These are phyloP conservation scores for Papilio gigon DNA, from an alignment of 2,888 invertebrate species.

Conservation along the genomic window DNA sequence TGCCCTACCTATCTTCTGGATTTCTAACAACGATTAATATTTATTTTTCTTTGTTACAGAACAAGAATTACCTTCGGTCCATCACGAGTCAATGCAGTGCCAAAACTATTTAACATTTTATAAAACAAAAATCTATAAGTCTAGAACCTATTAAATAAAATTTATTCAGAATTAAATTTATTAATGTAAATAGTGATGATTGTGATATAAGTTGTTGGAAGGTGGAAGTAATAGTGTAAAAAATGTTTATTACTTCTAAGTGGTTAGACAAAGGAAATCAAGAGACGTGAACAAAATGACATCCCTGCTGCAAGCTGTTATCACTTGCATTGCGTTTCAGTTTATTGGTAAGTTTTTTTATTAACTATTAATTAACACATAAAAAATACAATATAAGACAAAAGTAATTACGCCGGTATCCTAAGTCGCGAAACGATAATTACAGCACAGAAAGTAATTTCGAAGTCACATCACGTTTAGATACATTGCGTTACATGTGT, in stretches of 20 bases:
- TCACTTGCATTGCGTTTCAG: slow-evolving; percentile 62
- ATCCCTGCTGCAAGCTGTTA: slow-evolving; percentile 54
- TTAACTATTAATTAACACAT: too few relatives aligned
- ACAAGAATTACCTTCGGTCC: too few relatives aligned
- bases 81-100: slow-evolving; percentile 4
- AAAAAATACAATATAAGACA: too few relatives aligned
- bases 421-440: too few relatives aligned
- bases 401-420: too few relatives aligned
- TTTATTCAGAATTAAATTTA: neutral
- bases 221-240: slow-evolving; percentile 20
- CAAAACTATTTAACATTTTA: slow-evolving; percentile 11
- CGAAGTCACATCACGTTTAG: neutral
- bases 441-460: neutral
- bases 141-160: too few relatives aligned
- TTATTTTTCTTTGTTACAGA: slow-evolving; percentile 36
- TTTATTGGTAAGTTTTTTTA: slow-evolving; percentile 64
- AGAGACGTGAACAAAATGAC: slow-evolving; percentile 66
- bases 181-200: neutral
- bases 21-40: too few relatives aligned
- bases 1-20: too few relatives aligned
- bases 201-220: slow-evolving; percentile 3
- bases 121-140: neutral
- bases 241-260: slow-evolving; percentile 41
- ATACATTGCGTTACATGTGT: neutral
- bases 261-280: slow-evolving; percentile 49